Base-by-base conservation (phyloP, 2,797 vertebrate species). In the Eptatretus atami region DNA sequence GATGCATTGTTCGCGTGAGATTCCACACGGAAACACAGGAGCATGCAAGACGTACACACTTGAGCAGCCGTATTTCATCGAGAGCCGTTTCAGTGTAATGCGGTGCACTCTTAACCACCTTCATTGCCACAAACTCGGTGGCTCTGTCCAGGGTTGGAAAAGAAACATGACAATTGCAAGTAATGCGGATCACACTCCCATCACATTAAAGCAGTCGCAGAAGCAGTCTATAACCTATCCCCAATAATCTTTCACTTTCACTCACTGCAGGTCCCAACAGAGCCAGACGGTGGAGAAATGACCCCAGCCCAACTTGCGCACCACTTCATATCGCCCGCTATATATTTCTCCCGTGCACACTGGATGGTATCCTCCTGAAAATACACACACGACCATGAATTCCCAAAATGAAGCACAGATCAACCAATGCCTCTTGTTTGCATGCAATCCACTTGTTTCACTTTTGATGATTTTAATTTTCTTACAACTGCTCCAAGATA, bases 201-300 rank as follows among this genome's bases (percentile, higher is more conserved):
- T 44, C 6, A 8, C 31, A 44, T 44, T 8, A 44, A 44, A 44
- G 31, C 3, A 8, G 31, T 44, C 3, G 4, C 31, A 44, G 31
- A 44, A 44, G 4, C 31, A 44, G 31, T 44, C 31, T 3, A 44
- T 44, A 44, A 44, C 57, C 15, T 61, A 24, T 24, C 11, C 15
- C 24, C 24, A 10, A n/a, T 61, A 12, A n/a, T 12, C 15, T 11
- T 60, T 15, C 11, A 8, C 6, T 61, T 10, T n/a, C 24, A 24
- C 82, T 83, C 74, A 92, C 86, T 83, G 81, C 19, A 86, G 74
- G 71, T 92, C 86, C 86, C 85, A 90, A 76, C 86, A 88, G 25
- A 92, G 80, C 86, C 86, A 90, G 13, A 92, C 86, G 0, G 86
- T 90, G 53, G 85, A 87, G 68, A 90, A 90, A 67, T 90, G 86